Conservation (phyloP, 2,797 vertebrate genomes). For the Poecilia velifera region DNA sequence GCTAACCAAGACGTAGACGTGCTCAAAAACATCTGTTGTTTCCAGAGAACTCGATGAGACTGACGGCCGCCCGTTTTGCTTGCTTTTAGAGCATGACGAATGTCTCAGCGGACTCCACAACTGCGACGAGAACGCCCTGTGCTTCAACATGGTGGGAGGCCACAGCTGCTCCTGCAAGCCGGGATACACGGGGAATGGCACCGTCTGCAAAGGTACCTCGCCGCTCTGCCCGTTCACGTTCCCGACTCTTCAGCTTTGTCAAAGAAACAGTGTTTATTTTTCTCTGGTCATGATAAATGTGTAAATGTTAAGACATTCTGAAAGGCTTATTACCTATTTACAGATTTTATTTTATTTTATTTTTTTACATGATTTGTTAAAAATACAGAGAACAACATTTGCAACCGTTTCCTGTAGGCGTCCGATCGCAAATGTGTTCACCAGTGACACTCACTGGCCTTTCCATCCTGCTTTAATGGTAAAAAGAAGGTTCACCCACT, state of each 20-base stretch:
- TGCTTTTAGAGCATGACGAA: conserved; percentile 90
- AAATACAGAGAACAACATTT: background rate
- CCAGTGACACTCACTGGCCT: background rate
- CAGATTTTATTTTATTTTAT: background rate
- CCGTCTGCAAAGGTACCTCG: conserved; percentile 91
- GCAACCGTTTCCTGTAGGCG: background rate
- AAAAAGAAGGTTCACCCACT: background rate
- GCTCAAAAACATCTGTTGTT: background rate
- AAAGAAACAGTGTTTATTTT: background rate
- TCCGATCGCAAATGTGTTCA: background rate
- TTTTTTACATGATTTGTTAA: background rate
- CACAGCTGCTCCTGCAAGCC: conserved; percentile 97
- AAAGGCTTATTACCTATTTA: too few species aligned
- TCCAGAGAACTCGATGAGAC: conserved; percentile 2
- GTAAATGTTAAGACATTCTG: background rate
- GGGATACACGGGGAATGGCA: conserved; percentile 93
- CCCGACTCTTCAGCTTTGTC: background rate
- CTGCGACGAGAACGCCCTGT: conserved; percentile 94
- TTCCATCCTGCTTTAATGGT: background rate
- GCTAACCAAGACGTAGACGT: background rate
- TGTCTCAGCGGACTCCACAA: conserved; percentile 91
- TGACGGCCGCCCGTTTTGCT: conserved; percentile 15
- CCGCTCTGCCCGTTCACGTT: background rate
- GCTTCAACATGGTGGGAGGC: conserved; percentile 96
- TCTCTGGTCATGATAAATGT: background rate